Evolutionary conservation across 2,888 invertebrate species (phyloP).

Genomic region (Sialis fuliginosa): DNA sequence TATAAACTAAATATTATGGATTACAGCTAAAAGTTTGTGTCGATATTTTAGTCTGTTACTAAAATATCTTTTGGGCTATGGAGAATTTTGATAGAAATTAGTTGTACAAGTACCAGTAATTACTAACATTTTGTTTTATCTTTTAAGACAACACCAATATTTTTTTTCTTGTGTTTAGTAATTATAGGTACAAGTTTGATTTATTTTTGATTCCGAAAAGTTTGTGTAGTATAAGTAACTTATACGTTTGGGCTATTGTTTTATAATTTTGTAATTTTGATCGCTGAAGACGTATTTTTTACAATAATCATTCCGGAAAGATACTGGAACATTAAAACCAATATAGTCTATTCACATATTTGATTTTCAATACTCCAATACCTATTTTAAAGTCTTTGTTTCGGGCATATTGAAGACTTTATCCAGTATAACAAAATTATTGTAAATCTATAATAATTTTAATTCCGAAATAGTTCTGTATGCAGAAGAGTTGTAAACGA

Average conservation of each 20-base stretch:
- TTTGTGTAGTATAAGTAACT: neutral
- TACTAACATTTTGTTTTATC: no score
- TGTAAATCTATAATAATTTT: neutral
- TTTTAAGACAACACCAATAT: no score
- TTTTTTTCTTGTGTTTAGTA: no score
- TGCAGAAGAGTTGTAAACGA: no score
- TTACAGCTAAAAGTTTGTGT: conserved; percentile 4
- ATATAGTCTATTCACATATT: no score
- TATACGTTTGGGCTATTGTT: conserved; percentile 5
- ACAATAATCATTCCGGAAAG: conserved; percentile 4
- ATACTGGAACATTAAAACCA: no score
- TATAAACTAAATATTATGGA: neutral
- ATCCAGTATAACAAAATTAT: conserved; percentile 1
- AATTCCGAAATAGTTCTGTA: no score
- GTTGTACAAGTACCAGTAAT: no score
- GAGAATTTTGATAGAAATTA: conserved; percentile 1
- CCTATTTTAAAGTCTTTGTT: neutral
- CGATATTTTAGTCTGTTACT: neutral
- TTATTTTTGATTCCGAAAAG: neutral
- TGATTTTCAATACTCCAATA: no score
- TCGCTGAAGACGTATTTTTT: conserved; percentile 1
- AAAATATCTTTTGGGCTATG: conserved; percentile 5
- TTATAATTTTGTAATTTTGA: neutral
- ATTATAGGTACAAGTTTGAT: no score
- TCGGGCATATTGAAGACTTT: conserved; percentile 5